Base-by-base conservation (phyloP, 2,797 vertebrate species). In the Prunella strophiata region DNA sequence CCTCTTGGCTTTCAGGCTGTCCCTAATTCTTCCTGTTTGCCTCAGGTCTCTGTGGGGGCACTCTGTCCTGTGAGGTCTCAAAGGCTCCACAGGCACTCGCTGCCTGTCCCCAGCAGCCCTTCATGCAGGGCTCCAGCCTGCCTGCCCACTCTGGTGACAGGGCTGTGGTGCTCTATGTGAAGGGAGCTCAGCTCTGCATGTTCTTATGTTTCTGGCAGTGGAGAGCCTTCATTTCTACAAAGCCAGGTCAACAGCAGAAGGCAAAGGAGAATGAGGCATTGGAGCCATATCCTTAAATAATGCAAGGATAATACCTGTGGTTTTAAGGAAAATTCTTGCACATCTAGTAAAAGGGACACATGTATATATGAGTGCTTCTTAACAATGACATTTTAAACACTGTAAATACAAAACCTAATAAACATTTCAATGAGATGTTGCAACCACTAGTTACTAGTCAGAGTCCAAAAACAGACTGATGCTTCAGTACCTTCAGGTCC, bases 41-140 rank as follows among this genome's bases (percentile, higher is more conserved):
- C 34, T 51, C 14, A 77, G 55, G 79, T 88, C 36, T 61, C 82
- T 13, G 57, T 14, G 50, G 79, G 67, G 57, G 30, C 17, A 25
- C 21, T 25, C 21, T 50, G 48, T 38, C 71, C 55, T 34, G 23
- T 11, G 68, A 80, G 25, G 50, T 65, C 65, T 89, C 72, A 48
- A n/a, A 80, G 75, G 48, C 62, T 79, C 55, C 43, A 23, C 0
- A 9, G 58, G 67, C 65, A n/a, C n/a, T 36, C 0, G 0, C 30
- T 58, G 40, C 54, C 17, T 19, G 57, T 5, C 14, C 20, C 50
- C 55, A 42, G 73, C 9, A 63, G 42, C 75, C 58, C 59, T 25
- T 55, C 5, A 2, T 3, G 8, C 10, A 32, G 78, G 34, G 32
- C 47, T 94, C 29, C 58, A 62, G 54, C 21, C 42, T 13, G 36